Conservation (phyloP, 92 coral and sea anemone species). For the Heliopora coerulea region DNA sequence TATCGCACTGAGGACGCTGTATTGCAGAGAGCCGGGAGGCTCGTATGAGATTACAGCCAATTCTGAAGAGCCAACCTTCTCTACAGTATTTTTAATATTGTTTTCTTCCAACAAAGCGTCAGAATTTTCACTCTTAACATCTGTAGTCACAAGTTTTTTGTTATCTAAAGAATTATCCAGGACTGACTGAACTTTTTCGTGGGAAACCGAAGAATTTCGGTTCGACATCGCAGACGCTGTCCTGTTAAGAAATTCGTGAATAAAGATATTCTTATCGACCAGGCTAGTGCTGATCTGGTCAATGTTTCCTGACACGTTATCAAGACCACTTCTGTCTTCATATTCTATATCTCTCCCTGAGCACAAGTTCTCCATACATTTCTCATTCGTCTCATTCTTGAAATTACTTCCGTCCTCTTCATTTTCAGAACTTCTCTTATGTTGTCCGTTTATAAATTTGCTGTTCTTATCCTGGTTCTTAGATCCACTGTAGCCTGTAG, state of each 20-base stretch:
- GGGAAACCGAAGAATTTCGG: conserved; percentile 5
- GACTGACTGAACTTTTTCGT: conserved; percentile 7
- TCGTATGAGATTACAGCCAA: conserved; percentile 27
- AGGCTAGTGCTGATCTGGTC: background rate
- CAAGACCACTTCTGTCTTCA: conserved; percentile 2
- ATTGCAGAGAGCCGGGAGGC: conserved; percentile 53
- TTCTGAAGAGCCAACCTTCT: conserved; percentile 14
- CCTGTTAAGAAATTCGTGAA: conserved; percentile 36
- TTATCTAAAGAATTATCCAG: conserved; percentile 16
- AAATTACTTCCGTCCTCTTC: background rate
- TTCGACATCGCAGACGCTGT: conserved; percentile 40
- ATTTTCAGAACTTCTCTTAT: background rate
- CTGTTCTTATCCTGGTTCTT: background rate
- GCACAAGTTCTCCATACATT: background rate
- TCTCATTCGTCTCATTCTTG: background rate
- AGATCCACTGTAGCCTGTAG: background rate
- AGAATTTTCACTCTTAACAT: conserved; percentile 6
- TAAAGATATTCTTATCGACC: conserved; percentile 29
- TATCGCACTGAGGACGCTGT: conserved; percentile 71
- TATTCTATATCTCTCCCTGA: background rate
- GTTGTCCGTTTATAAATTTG: background rate
- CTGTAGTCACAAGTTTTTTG: background rate
- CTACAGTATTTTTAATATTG: background rate
- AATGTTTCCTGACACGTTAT: background rate
- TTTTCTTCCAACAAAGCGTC: conserved; percentile 3